Evolutionary conservation across 2,113 vertebrate genomes (phyloP), one percentile per base, ranked within the genome.

Genomic region (Ondatra zibethicus): DNA sequence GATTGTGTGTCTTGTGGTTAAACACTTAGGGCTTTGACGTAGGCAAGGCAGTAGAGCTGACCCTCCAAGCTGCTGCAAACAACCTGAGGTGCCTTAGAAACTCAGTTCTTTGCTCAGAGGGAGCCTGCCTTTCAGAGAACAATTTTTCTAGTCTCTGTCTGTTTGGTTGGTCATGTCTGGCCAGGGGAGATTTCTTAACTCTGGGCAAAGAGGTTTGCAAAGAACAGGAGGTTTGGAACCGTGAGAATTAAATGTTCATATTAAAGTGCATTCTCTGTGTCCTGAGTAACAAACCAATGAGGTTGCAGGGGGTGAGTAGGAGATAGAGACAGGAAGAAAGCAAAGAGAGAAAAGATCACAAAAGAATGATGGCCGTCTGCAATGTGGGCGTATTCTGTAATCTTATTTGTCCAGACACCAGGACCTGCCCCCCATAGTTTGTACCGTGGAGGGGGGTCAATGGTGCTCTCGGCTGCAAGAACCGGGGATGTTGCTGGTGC

Each of bases 1-100:
- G 92, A 96, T 93, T 97, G 93, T 96, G 92, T 96, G 95, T 96
- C 94, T 98, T 97, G 97, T 65, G 91, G 97, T 98, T 99, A 98
- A 94, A 98, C 98, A 98, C 97, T 98, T 96, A 93, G 17, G 63
- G 75, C 91, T 97, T 91, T 98, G 97, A 97, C 95, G 95, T 90
- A 97, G 97, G 75, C 91, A 25, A 89, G 63, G 95, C 96, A 96
- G 93, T 78, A 97, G 91, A 78, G 76, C 80, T 29, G 73, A 91
- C 39, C 97, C 93, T 93, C 95, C 0, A 61, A 73, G 88, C 89
- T 63, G 9, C 96, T 97, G 82, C 96, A 96, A 36, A 78, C 90
- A 88, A 91, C 92, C 94, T 95, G 96, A 96, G 96, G 77, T 33
- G 81, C 29, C 93, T 95, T 89, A 96, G 82, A 97, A 93, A 81